Evolutionary conservation across 2,113 vertebrate genomes (phyloP).

Genomic region (Oryzias melastigma): DNA sequence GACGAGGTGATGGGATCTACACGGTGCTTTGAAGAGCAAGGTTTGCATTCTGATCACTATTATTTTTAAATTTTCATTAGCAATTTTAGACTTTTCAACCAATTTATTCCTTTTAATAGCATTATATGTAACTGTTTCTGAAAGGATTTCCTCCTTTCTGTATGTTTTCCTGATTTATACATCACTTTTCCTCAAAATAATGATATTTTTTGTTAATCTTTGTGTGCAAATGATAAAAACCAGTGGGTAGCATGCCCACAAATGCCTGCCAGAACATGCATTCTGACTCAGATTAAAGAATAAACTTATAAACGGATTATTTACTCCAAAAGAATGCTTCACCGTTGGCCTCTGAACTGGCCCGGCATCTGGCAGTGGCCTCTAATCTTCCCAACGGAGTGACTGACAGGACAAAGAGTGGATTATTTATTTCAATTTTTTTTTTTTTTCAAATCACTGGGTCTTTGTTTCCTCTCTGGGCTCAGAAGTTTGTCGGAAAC

Average conservation of each 20-base stretch:
- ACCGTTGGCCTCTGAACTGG: slow-evolving; percentile 62
- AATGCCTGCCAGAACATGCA: slow-evolving; percentile 33
- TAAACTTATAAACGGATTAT: slow-evolving; percentile 75
- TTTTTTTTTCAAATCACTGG: not conserved
- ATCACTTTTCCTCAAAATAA: too few relatives aligned
- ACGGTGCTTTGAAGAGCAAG: slow-evolving; percentile 43
- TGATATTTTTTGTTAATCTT: too few relatives aligned
- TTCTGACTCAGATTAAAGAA: slow-evolving; percentile 74
- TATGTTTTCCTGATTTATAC: too few relatives aligned
- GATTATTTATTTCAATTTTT: slow-evolving; percentile 35
- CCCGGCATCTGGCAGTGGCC: slow-evolving; percentile 34
- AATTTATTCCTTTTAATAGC: not conserved
- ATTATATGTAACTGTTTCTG: not conserved
- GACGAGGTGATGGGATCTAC: slow-evolving; percentile 30
- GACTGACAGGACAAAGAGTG: slow-evolving; percentile 56
- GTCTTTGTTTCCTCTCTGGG: too few relatives aligned
- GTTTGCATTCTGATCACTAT: slow-evolving; percentile 29
- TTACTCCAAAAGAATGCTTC: slow-evolving; percentile 68
- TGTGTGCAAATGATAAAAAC: not conserved
- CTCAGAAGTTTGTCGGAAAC: not conserved
- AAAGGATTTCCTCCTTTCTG: not conserved
- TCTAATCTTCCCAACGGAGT: slow-evolving; percentile 49
- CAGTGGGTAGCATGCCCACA: slow-evolving; percentile 13
- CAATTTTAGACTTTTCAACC: not conserved
- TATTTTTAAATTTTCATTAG: not conserved